Conservation (phyloP, 2,888 invertebrate species). For the Ganaspis brasiliensis region DNA sequence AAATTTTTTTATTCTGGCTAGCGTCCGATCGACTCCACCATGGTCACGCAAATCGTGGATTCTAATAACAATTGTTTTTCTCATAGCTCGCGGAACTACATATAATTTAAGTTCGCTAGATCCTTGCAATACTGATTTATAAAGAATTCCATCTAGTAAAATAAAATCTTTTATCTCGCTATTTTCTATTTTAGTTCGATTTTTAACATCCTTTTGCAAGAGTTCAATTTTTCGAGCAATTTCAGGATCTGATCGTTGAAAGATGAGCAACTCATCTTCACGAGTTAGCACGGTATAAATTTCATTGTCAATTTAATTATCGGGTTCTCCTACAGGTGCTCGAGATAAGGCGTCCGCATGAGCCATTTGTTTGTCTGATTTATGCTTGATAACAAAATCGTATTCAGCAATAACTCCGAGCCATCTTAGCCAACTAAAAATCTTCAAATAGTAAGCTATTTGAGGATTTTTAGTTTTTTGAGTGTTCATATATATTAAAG, state of each 20-base stretch:
- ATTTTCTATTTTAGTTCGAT: slow-evolving; percentile 5
- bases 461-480: slow-evolving; percentile 64
- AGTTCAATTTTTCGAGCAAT: neutral
- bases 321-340: slow-evolving; percentile 43
- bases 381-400: slow-evolving; percentile 51
- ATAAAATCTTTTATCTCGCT: slow-evolving; percentile 3
- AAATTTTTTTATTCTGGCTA: too few species aligned
- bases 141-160: slow-evolving; percentile 6
- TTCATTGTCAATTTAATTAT: neutral
- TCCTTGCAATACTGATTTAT: neutral
- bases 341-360: slow-evolving; percentile 60
- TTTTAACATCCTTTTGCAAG: neutral
- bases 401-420: slow-evolving; percentile 50
- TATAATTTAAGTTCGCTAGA: neutral
- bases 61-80: slow-evolving; percentile 34
- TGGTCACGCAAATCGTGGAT: slow-evolving; percentile 18
- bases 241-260: slow-evolving; percentile 25
- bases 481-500: slow-evolving; percentile 61
- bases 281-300: neutral
- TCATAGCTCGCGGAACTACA: slow-evolving; percentile 27
- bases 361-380: slow-evolving; percentile 52
- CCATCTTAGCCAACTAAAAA: too few species aligned
- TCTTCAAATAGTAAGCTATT: too few species aligned
- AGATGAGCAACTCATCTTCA: slow-evolving; percentile 17
- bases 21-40: slow-evolving; percentile 13